A percentile compares a stretch with the other conserved stretches of the same genome.
These are phyloP conservation scores for Stegana nigrithorax DNA, from an alignment of 2,888 invertebrate species.

Conservation along the genomic window DNA sequence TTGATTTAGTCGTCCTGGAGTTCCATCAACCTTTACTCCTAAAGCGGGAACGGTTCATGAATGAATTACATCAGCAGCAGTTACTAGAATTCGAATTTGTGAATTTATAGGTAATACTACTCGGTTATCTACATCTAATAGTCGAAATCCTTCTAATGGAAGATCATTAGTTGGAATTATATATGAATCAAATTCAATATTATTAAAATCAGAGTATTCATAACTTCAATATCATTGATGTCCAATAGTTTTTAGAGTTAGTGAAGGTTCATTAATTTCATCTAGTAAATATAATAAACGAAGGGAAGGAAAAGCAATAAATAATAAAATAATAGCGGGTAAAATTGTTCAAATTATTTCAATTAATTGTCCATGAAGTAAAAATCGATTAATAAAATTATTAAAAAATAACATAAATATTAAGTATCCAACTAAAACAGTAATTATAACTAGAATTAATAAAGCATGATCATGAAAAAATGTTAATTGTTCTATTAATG, in stretches of 20 bases:
- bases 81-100: slow-evolving; percentile 75
- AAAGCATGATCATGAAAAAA: slow-evolving; percentile 75
- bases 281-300: slow-evolving; percentile 74
- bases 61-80: slow-evolving; percentile 76
- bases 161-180: slow-evolving; percentile 71
- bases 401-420: slow-evolving; percentile 72
- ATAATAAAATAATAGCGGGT: slow-evolving; percentile 74
- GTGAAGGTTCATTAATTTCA: slow-evolving; percentile 73
- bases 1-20: slow-evolving; percentile 77
- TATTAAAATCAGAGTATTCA: slow-evolving; percentile 75
- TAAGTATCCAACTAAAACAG: slow-evolving; percentile 72
- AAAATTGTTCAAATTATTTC: slow-evolving; percentile 74
- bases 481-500: slow-evolving; percentile 76
- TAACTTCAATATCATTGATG: slow-evolving; percentile 78
- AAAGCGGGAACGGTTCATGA: slow-evolving; percentile 75
- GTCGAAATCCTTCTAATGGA: slow-evolving; percentile 69
- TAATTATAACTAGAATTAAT: slow-evolving; percentile 75
- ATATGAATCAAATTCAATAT: slow-evolving; percentile 74
- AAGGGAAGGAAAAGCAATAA: slow-evolving; percentile 74
- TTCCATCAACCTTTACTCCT: slow-evolving; percentile 76
- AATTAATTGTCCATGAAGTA: slow-evolving; percentile 73
- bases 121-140: slow-evolving; percentile 76
- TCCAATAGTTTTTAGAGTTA: slow-evolving; percentile 74
- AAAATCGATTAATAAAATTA: slow-evolving; percentile 72
- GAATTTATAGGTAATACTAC: slow-evolving; percentile 73